phyloP scores from a whole-genome alignment of 2,113 vertebrate species.

The Canis aureus region DNA sequence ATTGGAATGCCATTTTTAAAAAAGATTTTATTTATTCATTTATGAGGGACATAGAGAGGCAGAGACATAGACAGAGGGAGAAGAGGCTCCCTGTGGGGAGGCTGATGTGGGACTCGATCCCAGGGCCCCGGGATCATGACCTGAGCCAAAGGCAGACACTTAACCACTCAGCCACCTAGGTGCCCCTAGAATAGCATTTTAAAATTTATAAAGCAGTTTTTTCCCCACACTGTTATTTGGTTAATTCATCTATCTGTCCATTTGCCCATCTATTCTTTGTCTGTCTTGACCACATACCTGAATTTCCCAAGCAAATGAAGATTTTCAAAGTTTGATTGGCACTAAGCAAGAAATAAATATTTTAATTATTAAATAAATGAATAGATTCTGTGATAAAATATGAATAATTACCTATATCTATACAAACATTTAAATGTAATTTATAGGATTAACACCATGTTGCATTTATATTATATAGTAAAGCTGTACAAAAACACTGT shows the following conservation, averaged over 20 bases:
- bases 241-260: not conserved
- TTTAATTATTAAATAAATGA: conserved; percentile 8
- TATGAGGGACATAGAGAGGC: too few relatives aligned
- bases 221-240: not conserved
- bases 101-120: too few relatives aligned
- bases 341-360: not conserved
- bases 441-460: not conserved
- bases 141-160: too few relatives aligned
- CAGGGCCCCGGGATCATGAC: too few relatives aligned
- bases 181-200: not conserved
- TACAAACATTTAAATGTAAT: not conserved
- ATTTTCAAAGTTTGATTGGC: not conserved
- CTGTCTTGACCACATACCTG: not conserved
- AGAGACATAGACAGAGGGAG: too few relatives aligned
- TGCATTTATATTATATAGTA: not conserved
- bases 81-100: too few relatives aligned
- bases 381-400: not conserved
- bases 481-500: not conserved
- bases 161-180: too few relatives aligned
- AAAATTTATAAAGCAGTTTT: not conserved
- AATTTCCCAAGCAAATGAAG: not conserved
- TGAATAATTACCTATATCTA: not conserved
- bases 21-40: too few relatives aligned
- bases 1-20: not conserved
- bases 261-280: not conserved